phyloP scores from a whole-genome alignment of 2,113 vertebrate genomes.

The Hirundichthys speculiger region DNA sequence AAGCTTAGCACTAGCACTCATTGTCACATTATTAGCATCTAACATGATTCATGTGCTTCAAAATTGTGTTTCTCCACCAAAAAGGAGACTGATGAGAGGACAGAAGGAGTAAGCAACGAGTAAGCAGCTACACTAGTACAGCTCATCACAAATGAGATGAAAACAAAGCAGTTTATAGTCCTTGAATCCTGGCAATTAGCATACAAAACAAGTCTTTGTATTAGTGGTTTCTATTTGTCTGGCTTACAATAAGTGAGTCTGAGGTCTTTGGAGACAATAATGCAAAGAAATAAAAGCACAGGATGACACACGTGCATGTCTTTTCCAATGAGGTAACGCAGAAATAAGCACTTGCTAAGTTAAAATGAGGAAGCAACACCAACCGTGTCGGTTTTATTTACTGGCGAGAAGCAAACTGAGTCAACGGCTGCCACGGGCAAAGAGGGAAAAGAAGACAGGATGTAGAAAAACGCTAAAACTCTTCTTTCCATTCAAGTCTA shows the following conservation, averaged over 20 bases:
- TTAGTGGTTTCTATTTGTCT: not conserved
- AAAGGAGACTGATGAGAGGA: not conserved
- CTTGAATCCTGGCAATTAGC: not conserved
- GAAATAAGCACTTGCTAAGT: conserved; percentile 46
- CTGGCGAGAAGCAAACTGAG: conserved; percentile 54
- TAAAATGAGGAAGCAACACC: conserved; percentile 71
- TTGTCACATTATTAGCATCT: conserved; percentile 2
- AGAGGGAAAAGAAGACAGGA: not conserved
- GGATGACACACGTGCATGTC: conserved; percentile 5
- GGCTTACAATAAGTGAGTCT: not conserved
- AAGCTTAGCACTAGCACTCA: too few species aligned
- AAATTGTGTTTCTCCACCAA: not conserved
- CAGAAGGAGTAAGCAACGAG: not conserved
- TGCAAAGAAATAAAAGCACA: conserved; percentile 19
- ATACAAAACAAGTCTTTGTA: not conserved
- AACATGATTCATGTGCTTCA: not conserved
- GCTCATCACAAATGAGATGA: not conserved
- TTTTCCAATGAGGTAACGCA: conserved; percentile 60
- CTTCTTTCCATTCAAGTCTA: conserved; percentile 39
- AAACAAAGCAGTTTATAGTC: not conserved
- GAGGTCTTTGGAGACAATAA: conserved; percentile 18
- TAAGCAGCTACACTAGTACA: not conserved
- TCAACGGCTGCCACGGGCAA: conserved; percentile 35
- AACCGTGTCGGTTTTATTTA: conserved; percentile 65
- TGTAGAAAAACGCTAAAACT: conserved; percentile 21